These are phyloP conservation scores for Orchesellides sinensis DNA, from an alignment of 2,888 invertebrate genomes.

Conservation along the genomic window DNA sequence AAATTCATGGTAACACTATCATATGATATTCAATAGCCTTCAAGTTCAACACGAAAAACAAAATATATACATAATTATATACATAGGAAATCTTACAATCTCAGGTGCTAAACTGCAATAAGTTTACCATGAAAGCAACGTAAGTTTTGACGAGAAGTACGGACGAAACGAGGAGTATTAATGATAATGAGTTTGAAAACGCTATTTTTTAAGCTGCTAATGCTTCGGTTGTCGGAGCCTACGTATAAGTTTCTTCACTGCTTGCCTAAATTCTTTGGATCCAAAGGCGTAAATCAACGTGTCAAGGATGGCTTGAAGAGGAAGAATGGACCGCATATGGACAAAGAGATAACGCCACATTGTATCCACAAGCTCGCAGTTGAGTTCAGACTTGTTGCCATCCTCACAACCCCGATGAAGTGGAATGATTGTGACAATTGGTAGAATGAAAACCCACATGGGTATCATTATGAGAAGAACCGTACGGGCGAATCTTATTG, in stretches of 20 bases:
- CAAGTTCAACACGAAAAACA: too few relatives aligned
- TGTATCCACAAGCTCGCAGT: slow-evolving; percentile 72
- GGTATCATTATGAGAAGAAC: slow-evolving; percentile 75
- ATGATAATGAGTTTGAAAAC: too few relatives aligned
- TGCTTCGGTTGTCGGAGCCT: slow-evolving; percentile 48
- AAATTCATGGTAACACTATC: neutral
- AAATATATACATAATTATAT: neutral
- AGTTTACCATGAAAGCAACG: too few relatives aligned
- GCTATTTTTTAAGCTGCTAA: neutral
- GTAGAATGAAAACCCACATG: slow-evolving; percentile 75
- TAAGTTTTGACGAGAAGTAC: too few relatives aligned
- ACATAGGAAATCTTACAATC: too few relatives aligned
- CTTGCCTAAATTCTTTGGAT: slow-evolving; percentile 74
- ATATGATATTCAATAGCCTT: too few relatives aligned
- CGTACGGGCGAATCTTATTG: slow-evolving; percentile 74
- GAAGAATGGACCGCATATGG: slow-evolving; percentile 74
- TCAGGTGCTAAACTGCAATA: too few relatives aligned
- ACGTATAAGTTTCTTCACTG: slow-evolving; percentile 62
- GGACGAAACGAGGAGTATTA: too few relatives aligned
- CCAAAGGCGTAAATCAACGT: slow-evolving; percentile 74
- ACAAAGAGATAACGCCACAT: slow-evolving; percentile 73
- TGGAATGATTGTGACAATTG: slow-evolving; percentile 75
- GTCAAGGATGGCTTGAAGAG: slow-evolving; percentile 74
- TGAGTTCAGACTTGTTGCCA: slow-evolving; percentile 67
- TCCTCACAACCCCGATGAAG: slow-evolving; percentile 72